These are phyloP conservation scores for Epinotia ramella DNA, from an alignment of 2,888 invertebrate genomes.

Conservation along the genomic window DNA sequence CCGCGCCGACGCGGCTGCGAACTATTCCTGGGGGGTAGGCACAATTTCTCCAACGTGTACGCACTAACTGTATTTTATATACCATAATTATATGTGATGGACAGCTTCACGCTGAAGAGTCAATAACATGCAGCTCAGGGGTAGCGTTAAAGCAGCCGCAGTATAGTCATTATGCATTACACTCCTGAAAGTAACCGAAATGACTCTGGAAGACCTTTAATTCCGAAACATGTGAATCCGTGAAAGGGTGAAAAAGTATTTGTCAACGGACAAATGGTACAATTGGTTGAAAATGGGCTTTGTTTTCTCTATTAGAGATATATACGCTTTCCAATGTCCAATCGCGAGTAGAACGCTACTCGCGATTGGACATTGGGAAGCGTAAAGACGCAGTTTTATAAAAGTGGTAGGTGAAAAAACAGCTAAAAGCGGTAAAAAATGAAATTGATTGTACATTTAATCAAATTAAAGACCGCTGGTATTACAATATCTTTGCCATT, in stretches of 20 bases:
- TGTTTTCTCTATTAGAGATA: background rate
- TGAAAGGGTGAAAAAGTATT: background rate
- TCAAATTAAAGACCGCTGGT: too few species aligned
- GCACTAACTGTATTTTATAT: constrained; percentile 37
- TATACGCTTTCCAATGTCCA: too few species aligned
- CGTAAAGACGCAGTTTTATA: background rate
- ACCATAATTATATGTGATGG: constrained; percentile 21
- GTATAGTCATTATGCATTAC: background rate
- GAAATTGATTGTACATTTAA: background rate
- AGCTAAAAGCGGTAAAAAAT: background rate
- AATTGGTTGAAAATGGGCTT: background rate
- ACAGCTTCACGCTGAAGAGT: constrained; percentile 20
- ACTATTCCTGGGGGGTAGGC: constrained; percentile 66
- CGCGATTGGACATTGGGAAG: background rate
- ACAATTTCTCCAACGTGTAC: constrained; percentile 42
- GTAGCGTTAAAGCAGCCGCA: background rate
- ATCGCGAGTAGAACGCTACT: too few species aligned
- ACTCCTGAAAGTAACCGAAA: background rate
- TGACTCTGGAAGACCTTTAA: too few species aligned
- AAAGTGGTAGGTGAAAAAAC: background rate
- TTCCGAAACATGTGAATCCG: background rate
- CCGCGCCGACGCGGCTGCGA: constrained; percentile 70
- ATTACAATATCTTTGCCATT: too few species aligned
- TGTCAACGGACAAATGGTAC: background rate
- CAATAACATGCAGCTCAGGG: background rate